These are phyloP conservation scores for Lasioglossum baleicum DNA, from an alignment of 1,140 invertebrate species.

Conservation along the genomic window DNA sequence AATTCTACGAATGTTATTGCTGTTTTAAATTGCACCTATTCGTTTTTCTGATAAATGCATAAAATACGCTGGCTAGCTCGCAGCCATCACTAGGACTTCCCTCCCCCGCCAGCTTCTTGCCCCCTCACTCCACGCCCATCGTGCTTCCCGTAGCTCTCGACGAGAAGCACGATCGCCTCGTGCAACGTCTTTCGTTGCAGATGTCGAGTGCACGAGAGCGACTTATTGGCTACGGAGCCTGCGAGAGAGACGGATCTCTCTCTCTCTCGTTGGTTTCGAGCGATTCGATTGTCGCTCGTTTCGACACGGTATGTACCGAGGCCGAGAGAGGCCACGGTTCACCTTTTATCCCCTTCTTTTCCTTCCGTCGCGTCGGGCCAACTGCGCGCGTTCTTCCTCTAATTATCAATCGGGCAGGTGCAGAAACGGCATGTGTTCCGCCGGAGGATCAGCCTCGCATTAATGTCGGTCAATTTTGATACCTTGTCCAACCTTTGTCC, in stretches of 20 bases:
- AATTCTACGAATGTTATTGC: too few relatives aligned
- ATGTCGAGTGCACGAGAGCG: conserved; percentile 18
- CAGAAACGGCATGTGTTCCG: not conserved
- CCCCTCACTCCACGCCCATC: conserved; percentile 15
- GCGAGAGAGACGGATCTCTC: conserved; percentile 11
- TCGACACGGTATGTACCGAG: not conserved
- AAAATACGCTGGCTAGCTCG: not conserved
- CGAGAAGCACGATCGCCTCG: conserved; percentile 35
- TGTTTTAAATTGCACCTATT: too few relatives aligned
- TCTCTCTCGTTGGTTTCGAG: not conserved
- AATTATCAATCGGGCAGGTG: conserved; percentile 30
- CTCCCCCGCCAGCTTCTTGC: conserved; percentile 17
- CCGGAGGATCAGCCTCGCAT: too few relatives aligned
- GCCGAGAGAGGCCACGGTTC: not conserved
- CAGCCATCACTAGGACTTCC: conserved; percentile 9
- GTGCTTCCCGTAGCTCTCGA: conserved; percentile 27
- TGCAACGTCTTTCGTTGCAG: conserved; percentile 37
- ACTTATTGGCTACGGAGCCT: conserved; percentile 22
- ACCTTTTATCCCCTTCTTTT: not conserved
- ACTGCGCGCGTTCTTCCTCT: not conserved
- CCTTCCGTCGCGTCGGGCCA: too few relatives aligned
- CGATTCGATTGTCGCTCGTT: conserved; percentile 28
- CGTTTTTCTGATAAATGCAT: too few relatives aligned
- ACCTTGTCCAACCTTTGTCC: too few relatives aligned
- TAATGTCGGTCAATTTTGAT: too few relatives aligned